Conservation (phyloP, 2,888 invertebrate genomes). For the Capitulum mitella region DNA sequence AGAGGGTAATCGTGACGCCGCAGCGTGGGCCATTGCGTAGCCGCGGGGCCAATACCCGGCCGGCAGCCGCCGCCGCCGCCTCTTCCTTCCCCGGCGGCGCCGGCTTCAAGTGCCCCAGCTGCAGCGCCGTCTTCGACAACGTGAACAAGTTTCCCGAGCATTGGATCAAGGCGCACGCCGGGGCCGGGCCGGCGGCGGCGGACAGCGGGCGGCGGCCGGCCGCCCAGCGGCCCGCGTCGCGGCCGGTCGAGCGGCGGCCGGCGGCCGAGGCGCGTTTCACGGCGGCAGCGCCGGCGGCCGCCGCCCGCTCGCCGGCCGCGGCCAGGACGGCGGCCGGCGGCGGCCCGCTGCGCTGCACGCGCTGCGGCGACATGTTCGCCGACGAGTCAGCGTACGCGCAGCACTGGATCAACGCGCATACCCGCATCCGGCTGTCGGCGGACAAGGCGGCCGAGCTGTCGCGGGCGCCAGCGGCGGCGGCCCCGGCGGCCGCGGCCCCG, state of each 20-base stretch:
- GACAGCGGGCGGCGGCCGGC: no score
- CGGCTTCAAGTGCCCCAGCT: background rate
- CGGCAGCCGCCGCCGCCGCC: background rate
- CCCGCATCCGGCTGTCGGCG: background rate
- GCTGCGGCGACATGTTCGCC: background rate
- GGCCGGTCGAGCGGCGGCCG: background rate
- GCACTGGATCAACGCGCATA: conserved; percentile 13
- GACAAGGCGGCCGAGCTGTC: background rate
- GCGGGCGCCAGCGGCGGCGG: background rate
- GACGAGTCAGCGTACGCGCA: background rate
- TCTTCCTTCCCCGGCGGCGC: no score
- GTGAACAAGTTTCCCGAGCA: background rate
- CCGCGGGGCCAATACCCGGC: background rate
- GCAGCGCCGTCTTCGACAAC: background rate
- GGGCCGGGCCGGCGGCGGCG: no score
- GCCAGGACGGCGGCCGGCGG: background rate
- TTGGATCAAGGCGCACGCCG: background rate
- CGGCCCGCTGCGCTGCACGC: background rate
- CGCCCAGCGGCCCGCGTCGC: background rate
- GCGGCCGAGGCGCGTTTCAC: background rate
- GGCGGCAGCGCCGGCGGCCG: background rate
- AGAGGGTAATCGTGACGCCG: background rate
- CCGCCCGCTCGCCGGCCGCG: background rate
- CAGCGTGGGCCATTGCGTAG: background rate
- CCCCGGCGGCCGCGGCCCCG: background rate